These are phyloP conservation scores for Leptonema lineaticorne DNA, from an alignment of 1,140 invertebrate species.

Conservation along the genomic window DNA sequence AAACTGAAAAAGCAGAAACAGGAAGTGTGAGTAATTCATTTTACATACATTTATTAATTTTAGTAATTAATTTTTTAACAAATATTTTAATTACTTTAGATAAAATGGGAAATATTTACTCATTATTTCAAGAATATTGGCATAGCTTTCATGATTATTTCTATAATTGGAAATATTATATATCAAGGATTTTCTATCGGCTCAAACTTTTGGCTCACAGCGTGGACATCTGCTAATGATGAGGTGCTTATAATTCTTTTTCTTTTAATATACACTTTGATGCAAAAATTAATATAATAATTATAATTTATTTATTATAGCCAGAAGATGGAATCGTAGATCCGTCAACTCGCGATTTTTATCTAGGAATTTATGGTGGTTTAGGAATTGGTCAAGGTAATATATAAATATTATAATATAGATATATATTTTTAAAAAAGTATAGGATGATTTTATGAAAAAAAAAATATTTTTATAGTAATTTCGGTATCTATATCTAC, in stretches of 20 bases:
- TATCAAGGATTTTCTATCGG: slow-evolving; percentile 87
- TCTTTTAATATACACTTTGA: not conserved
- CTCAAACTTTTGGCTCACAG: slow-evolving; percentile 89
- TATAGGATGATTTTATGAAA: not conserved
- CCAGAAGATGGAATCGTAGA: slow-evolving; percentile 59
- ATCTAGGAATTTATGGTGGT: slow-evolving; percentile 85
- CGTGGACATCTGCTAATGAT: slow-evolving; percentile 75
- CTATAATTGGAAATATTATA: slow-evolving; percentile 78
- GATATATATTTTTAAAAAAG: not conserved
- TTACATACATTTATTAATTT: not conserved
- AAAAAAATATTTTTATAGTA: slow-evolving; percentile 56
- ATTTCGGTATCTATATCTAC: slow-evolving; percentile 67
- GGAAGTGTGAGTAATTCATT: slow-evolving; percentile 73
- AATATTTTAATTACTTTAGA: slow-evolving; percentile 57
- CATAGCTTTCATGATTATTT: slow-evolving; percentile 67
- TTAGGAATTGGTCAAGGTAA: slow-evolving; percentile 86
- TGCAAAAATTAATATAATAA: not conserved
- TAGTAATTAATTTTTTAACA: not conserved
- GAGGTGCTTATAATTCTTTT: slow-evolving; percentile 7
- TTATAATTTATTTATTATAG: slow-evolving; percentile 39
- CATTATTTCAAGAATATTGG: slow-evolving; percentile 89
- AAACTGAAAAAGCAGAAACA: slow-evolving; percentile 86
- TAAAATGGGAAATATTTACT: slow-evolving; percentile 85
- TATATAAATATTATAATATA: not conserved
- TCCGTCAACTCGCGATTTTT: slow-evolving; percentile 68